Evolutionary conservation across 2,888 invertebrate genomes (phyloP).

Genomic region (Argyresthia albistria): DNA sequence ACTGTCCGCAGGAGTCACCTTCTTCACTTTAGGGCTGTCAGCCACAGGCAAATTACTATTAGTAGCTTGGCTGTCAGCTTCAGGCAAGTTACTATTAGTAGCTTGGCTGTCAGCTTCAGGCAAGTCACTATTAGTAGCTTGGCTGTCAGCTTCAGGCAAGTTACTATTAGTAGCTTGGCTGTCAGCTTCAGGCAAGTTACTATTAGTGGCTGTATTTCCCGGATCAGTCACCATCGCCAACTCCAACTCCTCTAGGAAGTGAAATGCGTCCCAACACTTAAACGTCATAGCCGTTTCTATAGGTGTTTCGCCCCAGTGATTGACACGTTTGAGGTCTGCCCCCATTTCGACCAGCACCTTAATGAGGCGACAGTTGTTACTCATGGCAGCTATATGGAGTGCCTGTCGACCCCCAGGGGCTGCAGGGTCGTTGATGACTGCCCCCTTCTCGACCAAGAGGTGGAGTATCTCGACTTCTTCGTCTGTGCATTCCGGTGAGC

Average conservation of each 20-base stretch:
- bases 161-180: too few species aligned
- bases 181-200: too few species aligned
- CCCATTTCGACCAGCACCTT: slow-evolving; percentile 38
- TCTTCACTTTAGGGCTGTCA: too few species aligned
- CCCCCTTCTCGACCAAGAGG: slow-evolving; percentile 42
- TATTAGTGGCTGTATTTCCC: too few species aligned
- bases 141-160: too few species aligned
- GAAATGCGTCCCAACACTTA: slow-evolving; percentile 31
- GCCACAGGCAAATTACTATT: too few species aligned
- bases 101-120: too few species aligned
- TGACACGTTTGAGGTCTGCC: slow-evolving; percentile 34
- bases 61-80: too few species aligned
- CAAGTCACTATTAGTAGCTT: too few species aligned
- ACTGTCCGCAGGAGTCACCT: too few species aligned
- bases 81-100: too few species aligned
- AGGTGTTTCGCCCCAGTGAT: slow-evolving; percentile 48
- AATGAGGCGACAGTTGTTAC: slow-evolving; percentile 46
- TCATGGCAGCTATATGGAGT: slow-evolving; percentile 65
- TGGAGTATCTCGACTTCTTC: slow-evolving; percentile 44
- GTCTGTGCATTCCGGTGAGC: slow-evolving; percentile 16
- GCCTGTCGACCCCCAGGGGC: slow-evolving; percentile 55
- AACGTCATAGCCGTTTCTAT: slow-evolving; percentile 43
- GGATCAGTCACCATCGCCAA: background rate
- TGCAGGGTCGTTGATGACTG: slow-evolving; percentile 37
- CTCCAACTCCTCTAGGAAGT: slow-evolving; percentile 24